Evolutionary conservation across 2,888 invertebrate genomes (phyloP), one percentile per base, ranked within the genome.

Genomic region (Temnothorax rugatulus): DNA sequence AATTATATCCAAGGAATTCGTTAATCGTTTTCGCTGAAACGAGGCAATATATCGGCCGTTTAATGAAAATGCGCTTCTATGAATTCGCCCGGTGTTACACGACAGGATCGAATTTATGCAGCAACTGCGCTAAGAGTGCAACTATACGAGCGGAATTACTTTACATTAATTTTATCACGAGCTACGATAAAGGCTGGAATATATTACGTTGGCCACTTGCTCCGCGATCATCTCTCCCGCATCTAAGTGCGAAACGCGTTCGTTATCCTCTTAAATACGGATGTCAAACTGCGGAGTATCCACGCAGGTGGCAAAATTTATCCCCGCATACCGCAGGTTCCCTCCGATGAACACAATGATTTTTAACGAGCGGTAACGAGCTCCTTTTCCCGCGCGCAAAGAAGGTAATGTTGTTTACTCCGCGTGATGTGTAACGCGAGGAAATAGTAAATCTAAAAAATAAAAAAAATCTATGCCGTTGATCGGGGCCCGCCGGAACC

Each of bases 301-400:
- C 21, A 57, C 71, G 52, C 57, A 77, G 68, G n/a, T 68, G 77
- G 71, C 47, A 47, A 79, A 57, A 71, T 79, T 71, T 71, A 79
- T 71, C 34, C 71, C 71, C 59, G 79, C 57, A 2, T 18, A n/a
- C 15, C 34, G 63, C 73, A 18, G 29, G 29, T 1, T 66, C 44
- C 34, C 7, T 47, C 34, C 44, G 18, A 59, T 34, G 75, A 85
- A 76, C 69, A 76, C 68, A 54, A 83, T 85, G 73, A 88, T 89
- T 86, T 86, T 84, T 86, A 90, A 88, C 82, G 75, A 86, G 82
- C 79, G 9, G 52, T 83, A 85, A 85, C 77, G 83, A 61, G 75
- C 34, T 44, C 15, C n/a, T 79, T 84, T 86, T 76, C 63, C 75
- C 61, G 21, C 21, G 34, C 8, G n/a, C 15, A 64, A 63, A 64